Conservation (phyloP, 2,797 vertebrate species). For the Myotis vivesi region DNA sequence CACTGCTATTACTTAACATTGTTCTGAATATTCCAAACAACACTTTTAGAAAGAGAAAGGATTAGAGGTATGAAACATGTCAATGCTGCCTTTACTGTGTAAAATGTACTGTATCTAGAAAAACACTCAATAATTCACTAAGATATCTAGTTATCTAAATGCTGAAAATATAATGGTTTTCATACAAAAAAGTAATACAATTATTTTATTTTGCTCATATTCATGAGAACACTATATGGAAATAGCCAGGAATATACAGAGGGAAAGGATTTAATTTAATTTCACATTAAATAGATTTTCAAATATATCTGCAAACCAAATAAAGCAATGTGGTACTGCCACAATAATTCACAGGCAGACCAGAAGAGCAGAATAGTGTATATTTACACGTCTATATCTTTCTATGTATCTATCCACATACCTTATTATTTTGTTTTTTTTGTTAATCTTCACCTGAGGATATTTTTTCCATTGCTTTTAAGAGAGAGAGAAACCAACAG, state of each 20-base stretch:
- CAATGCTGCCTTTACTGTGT: neutral
- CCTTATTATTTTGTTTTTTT: too few species aligned
- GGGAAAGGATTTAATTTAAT: neutral
- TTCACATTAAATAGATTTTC: neutral
- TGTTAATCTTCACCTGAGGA: too few species aligned
- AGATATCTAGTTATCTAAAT: neutral
- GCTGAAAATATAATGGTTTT: too few species aligned
- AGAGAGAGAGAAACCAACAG: too few species aligned
- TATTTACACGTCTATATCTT: neutral
- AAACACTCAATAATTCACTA: neutral
- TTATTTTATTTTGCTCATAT: too few species aligned
- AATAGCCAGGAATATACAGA: too few species aligned
- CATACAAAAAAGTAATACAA: too few species aligned
- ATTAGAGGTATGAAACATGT: neutral
- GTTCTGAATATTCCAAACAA: neutral
- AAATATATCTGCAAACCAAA: neutral
- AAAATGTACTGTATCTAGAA: neutral
- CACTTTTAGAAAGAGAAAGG: neutral
- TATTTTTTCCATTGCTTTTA: too few species aligned
- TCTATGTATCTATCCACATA: neutral
- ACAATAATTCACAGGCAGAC: neutral
- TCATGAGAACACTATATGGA: too few species aligned
- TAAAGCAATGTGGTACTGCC: neutral
- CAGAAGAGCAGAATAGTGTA: neutral
- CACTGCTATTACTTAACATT: neutral